Conservation (phyloP, 2,888 invertebrate species). For the Tiphia femorata region DNA sequence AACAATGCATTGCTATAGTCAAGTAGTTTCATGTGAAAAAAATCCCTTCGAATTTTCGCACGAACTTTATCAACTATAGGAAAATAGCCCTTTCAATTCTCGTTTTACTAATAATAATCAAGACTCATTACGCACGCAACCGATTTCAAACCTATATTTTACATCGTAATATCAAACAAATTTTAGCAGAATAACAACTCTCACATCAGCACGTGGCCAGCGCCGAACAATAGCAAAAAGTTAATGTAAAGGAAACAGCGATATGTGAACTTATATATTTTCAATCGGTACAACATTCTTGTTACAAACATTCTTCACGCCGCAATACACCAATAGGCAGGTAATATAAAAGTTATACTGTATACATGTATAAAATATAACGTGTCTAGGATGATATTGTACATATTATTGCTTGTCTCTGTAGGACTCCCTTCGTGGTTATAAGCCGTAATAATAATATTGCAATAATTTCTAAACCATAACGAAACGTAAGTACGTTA, state of each 20-base stretch:
- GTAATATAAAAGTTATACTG: slow-evolving; percentile 53
- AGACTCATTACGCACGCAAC: slow-evolving; percentile 4
- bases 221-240: slow-evolving; percentile 18
- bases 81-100: too few relatives aligned
- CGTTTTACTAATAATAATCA: slow-evolving; percentile 6
- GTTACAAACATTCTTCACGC: slow-evolving; percentile 56
- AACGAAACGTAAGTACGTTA: too few relatives aligned
- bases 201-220: slow-evolving; percentile 21
- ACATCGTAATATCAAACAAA: slow-evolving; percentile 11
- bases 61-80: too few relatives aligned
- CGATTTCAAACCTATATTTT: slow-evolving; percentile 19
- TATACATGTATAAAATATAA: slow-evolving; percentile 31
- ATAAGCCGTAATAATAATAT: too few relatives aligned
- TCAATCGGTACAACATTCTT: slow-evolving; percentile 52
- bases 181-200: slow-evolving; percentile 20
- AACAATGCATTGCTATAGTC: too few relatives aligned
- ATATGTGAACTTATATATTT: slow-evolving; percentile 44
- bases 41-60: too few relatives aligned
- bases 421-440: too few relatives aligned
- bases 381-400: slow-evolving; percentile 12
- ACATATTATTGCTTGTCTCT: slow-evolving; percentile 13
- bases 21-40: too few relatives aligned
- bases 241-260: slow-evolving; percentile 30
- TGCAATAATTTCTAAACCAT: too few relatives aligned
- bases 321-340: slow-evolving; percentile 43